Evolutionary conservation across 2,797 vertebrate genomes (phyloP).

Genomic region (Oryzias sinensis): DNA sequence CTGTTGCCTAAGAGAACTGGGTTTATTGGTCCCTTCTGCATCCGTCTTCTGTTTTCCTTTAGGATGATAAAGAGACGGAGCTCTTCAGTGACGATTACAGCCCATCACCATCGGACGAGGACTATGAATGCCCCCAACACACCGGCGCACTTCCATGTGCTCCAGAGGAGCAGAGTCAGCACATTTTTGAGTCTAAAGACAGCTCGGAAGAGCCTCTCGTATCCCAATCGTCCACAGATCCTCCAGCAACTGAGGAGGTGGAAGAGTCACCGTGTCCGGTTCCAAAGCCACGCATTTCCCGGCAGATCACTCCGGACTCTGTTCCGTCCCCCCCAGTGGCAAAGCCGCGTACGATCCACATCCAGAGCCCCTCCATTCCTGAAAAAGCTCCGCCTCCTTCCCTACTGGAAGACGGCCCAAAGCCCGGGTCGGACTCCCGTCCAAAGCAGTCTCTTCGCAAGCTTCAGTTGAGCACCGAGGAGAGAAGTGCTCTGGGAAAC

Average conservation of each 20-base stretch:
- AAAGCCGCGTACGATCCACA: conserved; percentile 69
- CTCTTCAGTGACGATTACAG: conserved; percentile 52
- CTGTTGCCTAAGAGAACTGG: conserved; percentile 11
- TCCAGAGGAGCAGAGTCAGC: conserved; percentile 17
- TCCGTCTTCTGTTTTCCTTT: not conserved
- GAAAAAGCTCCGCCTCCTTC: conserved; percentile 1
- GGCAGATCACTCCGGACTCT: conserved; percentile 28
- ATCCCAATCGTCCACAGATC: conserved; percentile 1
- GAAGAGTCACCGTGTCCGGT: conserved; percentile 36
- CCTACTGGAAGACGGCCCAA: conserved; percentile 7
- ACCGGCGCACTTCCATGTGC: conserved; percentile 19
- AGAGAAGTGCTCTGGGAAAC: conserved; percentile 77
- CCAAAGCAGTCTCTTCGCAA: conserved; percentile 73
- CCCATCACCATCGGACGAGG: conserved; percentile 61
- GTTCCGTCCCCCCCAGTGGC: conserved; percentile 52
- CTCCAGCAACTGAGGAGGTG: conserved; percentile 10
- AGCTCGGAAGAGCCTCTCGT: conserved; percentile 6
- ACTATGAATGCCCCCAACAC: conserved; percentile 34
- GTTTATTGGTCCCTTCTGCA: too few relatives aligned
- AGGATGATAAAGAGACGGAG: conserved; percentile 25
- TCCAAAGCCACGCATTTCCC: conserved; percentile 66
- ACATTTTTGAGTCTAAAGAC: conserved; percentile 13
- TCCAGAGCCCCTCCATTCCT: conserved; percentile 11
- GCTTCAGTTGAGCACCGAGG: conserved; percentile 75
- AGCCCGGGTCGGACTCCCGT: conserved; percentile 37